Conservation (phyloP, 2,888 invertebrate genomes). For the Lutraria lutraria region DNA sequence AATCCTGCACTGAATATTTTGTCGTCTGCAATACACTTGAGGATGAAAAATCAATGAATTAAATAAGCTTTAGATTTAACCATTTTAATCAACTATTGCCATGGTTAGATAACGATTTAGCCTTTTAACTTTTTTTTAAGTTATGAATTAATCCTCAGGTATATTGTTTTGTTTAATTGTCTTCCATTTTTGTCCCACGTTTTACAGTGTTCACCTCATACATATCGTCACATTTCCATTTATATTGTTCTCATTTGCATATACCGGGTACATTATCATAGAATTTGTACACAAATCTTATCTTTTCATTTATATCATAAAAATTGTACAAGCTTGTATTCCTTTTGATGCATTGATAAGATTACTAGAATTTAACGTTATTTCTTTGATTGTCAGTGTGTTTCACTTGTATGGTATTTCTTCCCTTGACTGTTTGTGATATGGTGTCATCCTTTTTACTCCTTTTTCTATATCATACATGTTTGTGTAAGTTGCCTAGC, state of each 20-base stretch:
- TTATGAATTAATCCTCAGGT: neutral
- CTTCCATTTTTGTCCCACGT: neutral
- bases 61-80: too few species aligned
- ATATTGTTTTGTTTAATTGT: neutral
- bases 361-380: too few species aligned
- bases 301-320: too few species aligned
- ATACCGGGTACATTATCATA: neutral
- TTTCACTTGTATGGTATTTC: neutral
- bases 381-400: neutral
- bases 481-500: neutral
- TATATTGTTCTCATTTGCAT: neutral
- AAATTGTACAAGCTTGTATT: too few species aligned
- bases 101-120: too few species aligned
- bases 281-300: too few species aligned
- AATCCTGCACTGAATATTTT: conserved; percentile 10
- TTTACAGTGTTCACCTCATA: neutral
- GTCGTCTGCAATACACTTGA: conserved; percentile 1
- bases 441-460: neutral
- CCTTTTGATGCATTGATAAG: too few species aligned
- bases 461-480: neutral
- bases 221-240: neutral
- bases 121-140: too few species aligned
- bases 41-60: neutral
- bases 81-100: too few species aligned
- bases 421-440: neutral